Base-by-base conservation (phyloP, 2,888 invertebrate genomes). In the Nasonia oneida region DNA sequence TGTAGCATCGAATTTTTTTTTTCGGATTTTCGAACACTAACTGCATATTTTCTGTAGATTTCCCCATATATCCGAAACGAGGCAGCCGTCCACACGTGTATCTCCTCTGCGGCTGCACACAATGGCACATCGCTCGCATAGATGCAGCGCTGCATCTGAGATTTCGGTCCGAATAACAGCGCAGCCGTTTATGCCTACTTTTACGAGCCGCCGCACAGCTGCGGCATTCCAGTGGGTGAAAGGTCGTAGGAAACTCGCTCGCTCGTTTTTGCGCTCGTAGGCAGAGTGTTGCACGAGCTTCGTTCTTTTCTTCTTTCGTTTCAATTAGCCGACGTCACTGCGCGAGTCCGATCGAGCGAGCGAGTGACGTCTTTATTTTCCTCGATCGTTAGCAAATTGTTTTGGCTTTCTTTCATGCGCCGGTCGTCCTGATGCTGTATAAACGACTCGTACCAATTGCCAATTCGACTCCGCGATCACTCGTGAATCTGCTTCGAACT, bases 221-320 rank as follows among this genome's bases (percentile, higher is more conserved):
- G 71, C 64, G 81, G 67, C 77, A 81, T 85, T 81, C 70, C 77
- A 77, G 18, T 50, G 77, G 85, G 85, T 85, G 85, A 85, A 85
- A 85, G 85, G 85, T 85, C 85, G 85, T 75, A 47, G 77, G 33
- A 85, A 84, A 81, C 71, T 73, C 23, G 77, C 73, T 85, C 81
- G 73, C 57, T 79, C 47, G 57, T 75, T 76, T 75, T 77, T 39
- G 78, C 74, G 73, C 78, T 57, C 53, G 67, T 39, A 37, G 42
- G 47, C 15, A 14, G 33, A 33, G 33, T 70, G 42, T 73, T 61
- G 53, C 50, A 64, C 81, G 42, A 73, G 81, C 29, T 12, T 14
- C 47, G 29, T 29, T 53, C 61, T 33, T 81, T 33, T 29, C 29
- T 29, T 29, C 29, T 29, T 29, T 75, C 67, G 61, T 81, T 81